Evolutionary conservation across 2,888 invertebrate species (phyloP).

Genomic region (Arrhopalites spinosus): DNA sequence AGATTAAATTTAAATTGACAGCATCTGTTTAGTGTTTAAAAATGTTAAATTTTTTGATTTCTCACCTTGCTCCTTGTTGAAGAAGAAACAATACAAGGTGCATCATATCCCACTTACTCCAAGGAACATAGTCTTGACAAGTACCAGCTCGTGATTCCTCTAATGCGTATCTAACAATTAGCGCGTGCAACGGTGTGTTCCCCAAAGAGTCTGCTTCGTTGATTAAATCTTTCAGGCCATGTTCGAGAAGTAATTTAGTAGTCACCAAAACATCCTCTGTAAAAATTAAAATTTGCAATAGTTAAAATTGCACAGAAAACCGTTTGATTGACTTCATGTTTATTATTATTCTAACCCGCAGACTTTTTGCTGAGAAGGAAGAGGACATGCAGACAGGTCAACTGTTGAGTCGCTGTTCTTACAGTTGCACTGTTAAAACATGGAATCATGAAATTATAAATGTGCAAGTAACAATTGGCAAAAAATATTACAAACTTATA

Average conservation of each 20-base stretch:
- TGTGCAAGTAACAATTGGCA: too few species aligned
- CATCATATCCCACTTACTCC: conserved; percentile 76
- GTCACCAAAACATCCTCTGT: conserved; percentile 72
- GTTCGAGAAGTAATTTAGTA: conserved; percentile 71
- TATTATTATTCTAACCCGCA: conserved; percentile 59
- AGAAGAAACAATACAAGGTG: conserved; percentile 69
- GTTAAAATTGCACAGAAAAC: too few species aligned
- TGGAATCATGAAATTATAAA: too few species aligned
- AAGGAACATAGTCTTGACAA: conserved; percentile 63
- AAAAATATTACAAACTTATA: too few species aligned
- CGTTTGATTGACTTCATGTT: too few species aligned
- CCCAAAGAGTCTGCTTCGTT: conserved; percentile 74
- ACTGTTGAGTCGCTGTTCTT: conserved; percentile 72
- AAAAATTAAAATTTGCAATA: too few species aligned
- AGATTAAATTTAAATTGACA: too few species aligned
- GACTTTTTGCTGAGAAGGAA: conserved; percentile 72
- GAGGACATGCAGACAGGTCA: conserved; percentile 72
- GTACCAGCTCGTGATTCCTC: conserved; percentile 72
- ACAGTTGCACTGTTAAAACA: conserved; percentile 73
- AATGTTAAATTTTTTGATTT: too few species aligned
- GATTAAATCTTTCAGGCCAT: conserved; percentile 72
- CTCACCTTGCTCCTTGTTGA: conserved; percentile 70
- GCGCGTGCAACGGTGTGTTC: conserved; percentile 74
- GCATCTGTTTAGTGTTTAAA: too few species aligned
- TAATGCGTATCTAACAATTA: conserved; percentile 67